Percentiles rank a stretch among this genome's conserved stretches.
Conservation (phyloP, 2,888 invertebrate genomes). For the Ormyrus labotus region DNA sequence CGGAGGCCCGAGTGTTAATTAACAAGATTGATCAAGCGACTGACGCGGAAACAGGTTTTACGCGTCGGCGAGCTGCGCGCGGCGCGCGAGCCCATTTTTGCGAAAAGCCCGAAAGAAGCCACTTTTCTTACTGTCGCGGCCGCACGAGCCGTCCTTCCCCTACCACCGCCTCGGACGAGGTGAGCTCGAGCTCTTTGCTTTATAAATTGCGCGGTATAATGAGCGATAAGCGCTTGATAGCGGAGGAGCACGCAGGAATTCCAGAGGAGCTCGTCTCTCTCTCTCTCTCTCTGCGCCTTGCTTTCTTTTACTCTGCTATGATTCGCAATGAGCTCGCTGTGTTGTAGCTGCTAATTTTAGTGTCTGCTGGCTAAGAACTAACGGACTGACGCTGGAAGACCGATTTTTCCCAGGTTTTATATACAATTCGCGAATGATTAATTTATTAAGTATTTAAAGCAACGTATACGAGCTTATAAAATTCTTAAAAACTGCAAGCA, state of each 20-base stretch:
- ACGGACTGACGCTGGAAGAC: too few relatives aligned
- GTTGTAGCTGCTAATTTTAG: neutral
- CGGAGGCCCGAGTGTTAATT: constrained; percentile 69
- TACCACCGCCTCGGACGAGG: neutral
- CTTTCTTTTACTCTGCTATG: constrained; percentile 1
- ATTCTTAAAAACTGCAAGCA: too few relatives aligned
- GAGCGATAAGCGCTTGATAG: constrained; percentile 54
- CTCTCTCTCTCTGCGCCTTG: neutral
- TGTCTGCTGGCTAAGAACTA: too few relatives aligned
- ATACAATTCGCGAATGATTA: too few relatives aligned
- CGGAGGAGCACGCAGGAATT: neutral
- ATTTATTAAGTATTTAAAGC: too few relatives aligned
- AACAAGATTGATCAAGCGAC: constrained; percentile 71
- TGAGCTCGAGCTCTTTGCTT: neutral
- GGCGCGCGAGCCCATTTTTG: constrained; percentile 27
- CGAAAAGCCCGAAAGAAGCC: constrained; percentile 7
- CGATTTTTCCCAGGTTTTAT: too few relatives aligned
- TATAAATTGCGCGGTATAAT: constrained; percentile 47
- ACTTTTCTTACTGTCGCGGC: constrained; percentile 4
- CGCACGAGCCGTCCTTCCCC: neutral
- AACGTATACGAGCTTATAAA: too few relatives aligned
- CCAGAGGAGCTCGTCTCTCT: neutral
- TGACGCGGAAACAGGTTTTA: constrained; percentile 66
- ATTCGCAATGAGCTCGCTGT: neutral
- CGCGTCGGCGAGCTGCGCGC: constrained; percentile 46